phyloP scores from a whole-genome alignment of 2,797 vertebrate species.

The Pangasius larnaudii region DNA sequence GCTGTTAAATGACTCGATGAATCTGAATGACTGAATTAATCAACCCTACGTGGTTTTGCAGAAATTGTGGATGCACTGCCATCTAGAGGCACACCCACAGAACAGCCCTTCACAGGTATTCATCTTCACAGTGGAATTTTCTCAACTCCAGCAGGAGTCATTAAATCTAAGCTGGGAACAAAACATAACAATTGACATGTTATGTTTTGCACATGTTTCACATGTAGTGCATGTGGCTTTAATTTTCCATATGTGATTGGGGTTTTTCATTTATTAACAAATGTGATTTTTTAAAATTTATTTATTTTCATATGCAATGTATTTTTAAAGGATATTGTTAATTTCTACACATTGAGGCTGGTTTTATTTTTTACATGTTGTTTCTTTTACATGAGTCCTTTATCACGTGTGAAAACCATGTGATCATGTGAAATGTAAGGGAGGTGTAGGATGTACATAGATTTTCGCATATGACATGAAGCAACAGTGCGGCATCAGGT shows the following conservation, averaged over 20 bases:
- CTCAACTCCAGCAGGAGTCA: not conserved
- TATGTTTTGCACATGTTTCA: not conserved
- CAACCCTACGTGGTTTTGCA: not conserved
- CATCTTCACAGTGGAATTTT: not conserved
- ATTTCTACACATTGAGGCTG: not conserved
- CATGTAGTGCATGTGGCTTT: not conserved
- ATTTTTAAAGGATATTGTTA: not conserved
- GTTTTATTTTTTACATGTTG: not conserved
- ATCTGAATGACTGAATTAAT: not conserved
- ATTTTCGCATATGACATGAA: not conserved
- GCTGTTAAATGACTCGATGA: not conserved
- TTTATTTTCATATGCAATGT: not conserved
- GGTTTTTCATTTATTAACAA: not conserved
- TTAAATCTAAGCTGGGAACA: not conserved
- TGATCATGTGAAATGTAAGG: not conserved
- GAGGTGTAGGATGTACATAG: not conserved
- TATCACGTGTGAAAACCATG: not conserved
- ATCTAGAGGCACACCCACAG: conserved; percentile 6
- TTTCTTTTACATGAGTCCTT: not conserved
- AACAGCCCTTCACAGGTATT: not conserved
- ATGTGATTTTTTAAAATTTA: not conserved
- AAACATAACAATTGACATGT: not conserved
- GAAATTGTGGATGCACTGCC: conserved; percentile 1
- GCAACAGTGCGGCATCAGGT: not conserved
- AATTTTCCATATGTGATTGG: not conserved